phyloP scores from a whole-genome alignment of 64 coral and sea anemone species.

The Hydrozoanthus tunicans region DNA sequence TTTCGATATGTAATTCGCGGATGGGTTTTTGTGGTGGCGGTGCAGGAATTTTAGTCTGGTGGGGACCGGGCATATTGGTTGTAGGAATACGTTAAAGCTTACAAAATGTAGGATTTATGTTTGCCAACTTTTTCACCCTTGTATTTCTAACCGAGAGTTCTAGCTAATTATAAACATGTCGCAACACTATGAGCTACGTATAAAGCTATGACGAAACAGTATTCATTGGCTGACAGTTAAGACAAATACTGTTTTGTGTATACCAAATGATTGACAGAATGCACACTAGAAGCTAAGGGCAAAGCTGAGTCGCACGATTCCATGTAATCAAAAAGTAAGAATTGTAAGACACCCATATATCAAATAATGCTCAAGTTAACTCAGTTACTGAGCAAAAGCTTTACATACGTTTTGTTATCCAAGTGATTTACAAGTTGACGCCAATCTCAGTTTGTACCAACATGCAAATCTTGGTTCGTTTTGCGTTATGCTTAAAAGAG shows the following conservation, averaged over 20 bases:
- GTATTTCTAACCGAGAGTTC: neutral
- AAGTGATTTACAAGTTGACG: too few species aligned
- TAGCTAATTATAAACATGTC: neutral
- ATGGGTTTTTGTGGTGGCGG: neutral
- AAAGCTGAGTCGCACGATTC: too few species aligned
- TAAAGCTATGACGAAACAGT: neutral
- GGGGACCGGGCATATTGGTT: neutral
- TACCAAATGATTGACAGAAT: neutral
- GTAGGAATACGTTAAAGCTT: neutral
- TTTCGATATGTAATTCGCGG: neutral
- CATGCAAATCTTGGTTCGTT: too few species aligned
- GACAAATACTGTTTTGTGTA: neutral
- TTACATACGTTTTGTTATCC: too few species aligned
- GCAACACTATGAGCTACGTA: neutral
- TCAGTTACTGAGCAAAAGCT: too few species aligned
- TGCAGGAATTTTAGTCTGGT: neutral
- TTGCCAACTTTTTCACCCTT: neutral
- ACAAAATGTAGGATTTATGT: neutral
- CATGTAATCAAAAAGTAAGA: too few species aligned
- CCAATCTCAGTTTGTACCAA: too few species aligned
- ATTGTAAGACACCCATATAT: too few species aligned
- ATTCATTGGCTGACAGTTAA: neutral
- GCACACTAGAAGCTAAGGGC: too few species aligned
- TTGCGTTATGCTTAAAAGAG: too few species aligned
- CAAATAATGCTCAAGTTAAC: too few species aligned